Evolutionary conservation across 1,140 invertebrate species (phyloP).

Genomic region (Aradophagus sp.): DNA sequence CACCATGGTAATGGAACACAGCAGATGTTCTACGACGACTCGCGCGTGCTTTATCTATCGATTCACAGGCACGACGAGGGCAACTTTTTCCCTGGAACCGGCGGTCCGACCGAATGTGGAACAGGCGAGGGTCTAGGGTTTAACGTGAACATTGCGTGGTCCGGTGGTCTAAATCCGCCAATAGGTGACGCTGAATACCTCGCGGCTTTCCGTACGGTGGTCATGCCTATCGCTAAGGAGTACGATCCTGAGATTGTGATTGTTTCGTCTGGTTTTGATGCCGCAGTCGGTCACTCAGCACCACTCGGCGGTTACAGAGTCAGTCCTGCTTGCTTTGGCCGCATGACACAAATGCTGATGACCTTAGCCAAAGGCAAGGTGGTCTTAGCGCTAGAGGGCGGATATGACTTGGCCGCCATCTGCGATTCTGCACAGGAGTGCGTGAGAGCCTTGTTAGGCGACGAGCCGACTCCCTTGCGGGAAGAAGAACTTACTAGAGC

Average conservation of each 20-base stretch:
- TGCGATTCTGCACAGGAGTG: constrained; percentile 98
- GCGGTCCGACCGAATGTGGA: constrained; percentile 93
- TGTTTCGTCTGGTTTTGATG: constrained; percentile 98
- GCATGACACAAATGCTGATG: constrained; percentile 96
- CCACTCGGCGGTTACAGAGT: constrained; percentile 96
- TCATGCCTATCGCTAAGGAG: constrained; percentile 94
- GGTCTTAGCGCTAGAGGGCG: constrained; percentile 93
- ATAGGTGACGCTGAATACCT: constrained; percentile 98
- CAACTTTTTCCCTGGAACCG: constrained; percentile 99
- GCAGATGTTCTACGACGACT: constrained; percentile 98
- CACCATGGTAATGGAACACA: constrained; percentile 99
- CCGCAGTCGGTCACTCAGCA: constrained; percentile 92
- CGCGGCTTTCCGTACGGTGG: constrained; percentile 94
- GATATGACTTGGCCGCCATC: constrained; percentile 96
- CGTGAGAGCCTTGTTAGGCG: constrained; percentile 92
- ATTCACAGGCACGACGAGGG: constrained; percentile 99
- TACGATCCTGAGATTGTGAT: constrained; percentile 96
- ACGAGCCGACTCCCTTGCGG: constrained; percentile 84
- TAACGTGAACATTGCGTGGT: constrained; percentile 98
- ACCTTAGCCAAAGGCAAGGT: constrained; percentile 91
- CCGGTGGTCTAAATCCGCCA: constrained; percentile 90
- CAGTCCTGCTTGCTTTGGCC: constrained; percentile 95
- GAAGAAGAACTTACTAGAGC: constrained; percentile 85
- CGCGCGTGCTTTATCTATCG: constrained; percentile 95
- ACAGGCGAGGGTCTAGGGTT: constrained; percentile 92